phyloP scores from a whole-genome alignment of 2,113 vertebrate genomes.

The Callorhinus ursinus region DNA sequence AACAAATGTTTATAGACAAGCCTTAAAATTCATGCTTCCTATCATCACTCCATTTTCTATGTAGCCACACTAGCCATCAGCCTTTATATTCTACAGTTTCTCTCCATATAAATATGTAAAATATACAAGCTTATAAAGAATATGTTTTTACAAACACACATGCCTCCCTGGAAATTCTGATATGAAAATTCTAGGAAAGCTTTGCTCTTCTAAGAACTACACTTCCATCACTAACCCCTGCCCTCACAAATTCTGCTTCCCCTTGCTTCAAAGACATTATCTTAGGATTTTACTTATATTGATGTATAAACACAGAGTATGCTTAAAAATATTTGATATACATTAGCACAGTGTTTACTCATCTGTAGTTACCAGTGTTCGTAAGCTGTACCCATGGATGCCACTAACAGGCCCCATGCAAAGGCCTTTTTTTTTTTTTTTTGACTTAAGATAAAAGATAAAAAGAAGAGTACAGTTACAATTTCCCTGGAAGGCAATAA shows the following conservation, averaged over 20 bases:
- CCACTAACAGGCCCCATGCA: not conserved
- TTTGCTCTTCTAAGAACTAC: not conserved
- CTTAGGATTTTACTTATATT: not conserved
- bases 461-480: not conserved
- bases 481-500: not conserved
- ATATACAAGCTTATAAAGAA: not conserved
- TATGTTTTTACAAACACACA: not conserved
- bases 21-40: not conserved
- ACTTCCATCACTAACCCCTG: not conserved
- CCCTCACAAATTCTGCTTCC: not conserved
- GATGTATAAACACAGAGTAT: not conserved
- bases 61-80: not conserved
- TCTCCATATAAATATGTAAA: not conserved
- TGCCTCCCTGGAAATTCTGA: not conserved
- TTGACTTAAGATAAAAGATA: not conserved
- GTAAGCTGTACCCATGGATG: not conserved
- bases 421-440: not conserved
- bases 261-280: not conserved
- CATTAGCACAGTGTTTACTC: not conserved
- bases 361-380: not conserved
- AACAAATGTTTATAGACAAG: not conserved
- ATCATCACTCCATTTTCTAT: not conserved
- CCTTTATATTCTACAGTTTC: conserved; percentile 26
- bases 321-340: not conserved
- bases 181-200: not conserved